Base-by-base conservation (phyloP, 2,113 vertebrate species). In the Crotalus tigris region DNA sequence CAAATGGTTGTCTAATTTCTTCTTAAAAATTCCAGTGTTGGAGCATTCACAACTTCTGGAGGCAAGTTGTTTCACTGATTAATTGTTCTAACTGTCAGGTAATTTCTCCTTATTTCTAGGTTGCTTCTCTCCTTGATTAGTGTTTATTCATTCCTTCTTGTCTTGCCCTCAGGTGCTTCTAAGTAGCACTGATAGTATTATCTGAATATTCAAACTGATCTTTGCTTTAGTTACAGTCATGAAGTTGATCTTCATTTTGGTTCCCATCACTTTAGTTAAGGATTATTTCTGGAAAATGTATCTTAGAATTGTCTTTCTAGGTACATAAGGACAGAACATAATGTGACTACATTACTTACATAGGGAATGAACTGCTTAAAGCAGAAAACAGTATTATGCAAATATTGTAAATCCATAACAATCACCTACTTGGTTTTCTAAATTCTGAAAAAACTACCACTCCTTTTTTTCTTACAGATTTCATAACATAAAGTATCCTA, bases 381-480 rank as follows among this genome's bases (percentile, higher is more conserved):
- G 15, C 3, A 88, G 13, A 91, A 4, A 19, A 88, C 94, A 24
- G 93, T 54, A 61, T 86, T 88, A 92, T 19, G 61, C 55, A 94
- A 95, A 92, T 15, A 23, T 81, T 93, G 2, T 58, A 90, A 95
- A 57, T 92, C 91, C 87, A 49, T 94, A 29, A 94, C 93, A 90
- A 12, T 90, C 39, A 88, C 21, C 87, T 96, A 39, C 7, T 81
- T 26, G 93, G 49, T 94, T 59, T 89, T 94, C 15, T n/a, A 51
- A 61, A 92, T 95, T 95, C 54, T 94, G 94, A 95, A 94, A 94
- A 94, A 90, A 0, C 93, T 95, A 55, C n/a, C 2, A 53, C 0
- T 57, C 4, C 23, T 54, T 54, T 95, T 95, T 94, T 61, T 93
- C 96, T 96, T 75, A 94, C 95, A 95, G 91, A 96, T 96, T 93